Evolutionary conservation across 2,888 invertebrate species (phyloP).

Genomic region (Clostera curtula): DNA sequence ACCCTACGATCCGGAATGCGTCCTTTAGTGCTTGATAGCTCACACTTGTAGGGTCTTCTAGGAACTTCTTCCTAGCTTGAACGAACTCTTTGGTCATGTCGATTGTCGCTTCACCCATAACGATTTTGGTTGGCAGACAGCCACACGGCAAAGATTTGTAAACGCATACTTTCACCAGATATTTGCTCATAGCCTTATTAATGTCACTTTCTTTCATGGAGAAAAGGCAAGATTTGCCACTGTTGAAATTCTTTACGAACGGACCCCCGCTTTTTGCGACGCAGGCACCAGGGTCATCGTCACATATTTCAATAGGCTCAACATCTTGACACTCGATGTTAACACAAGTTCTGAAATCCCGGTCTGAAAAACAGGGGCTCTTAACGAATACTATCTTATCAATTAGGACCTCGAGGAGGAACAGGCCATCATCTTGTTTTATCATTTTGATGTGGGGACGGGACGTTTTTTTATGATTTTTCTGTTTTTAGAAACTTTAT

Average conservation of each 20-base stretch:
- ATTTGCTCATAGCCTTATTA: slow-evolving; percentile 62
- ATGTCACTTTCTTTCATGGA: slow-evolving; percentile 74
- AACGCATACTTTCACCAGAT: slow-evolving; percentile 73
- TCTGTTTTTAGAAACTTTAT: slow-evolving; percentile 16
- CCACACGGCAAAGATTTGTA: slow-evolving; percentile 77
- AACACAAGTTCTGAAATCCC: slow-evolving; percentile 74
- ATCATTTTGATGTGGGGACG: slow-evolving; percentile 58
- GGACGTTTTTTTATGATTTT: slow-evolving; percentile 35
- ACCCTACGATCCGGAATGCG: slow-evolving; percentile 69
- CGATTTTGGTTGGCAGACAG: slow-evolving; percentile 77
- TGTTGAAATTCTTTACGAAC: slow-evolving; percentile 69
- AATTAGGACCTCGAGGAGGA: slow-evolving; percentile 78
- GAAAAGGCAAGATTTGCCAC: slow-evolving; percentile 81
- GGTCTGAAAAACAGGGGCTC: slow-evolving; percentile 60
- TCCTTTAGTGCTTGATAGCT: slow-evolving; percentile 77
- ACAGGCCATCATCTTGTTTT: slow-evolving; percentile 73
- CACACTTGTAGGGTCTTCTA: slow-evolving; percentile 58
- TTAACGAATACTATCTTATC: slow-evolving; percentile 63
- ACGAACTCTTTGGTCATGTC: slow-evolving; percentile 77
- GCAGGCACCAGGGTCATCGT: slow-evolving; percentile 70
- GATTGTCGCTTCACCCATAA: slow-evolving; percentile 74
- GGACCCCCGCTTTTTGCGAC: slow-evolving; percentile 48
- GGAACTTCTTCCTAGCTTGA: slow-evolving; percentile 65
- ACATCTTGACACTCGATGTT: slow-evolving; percentile 75
- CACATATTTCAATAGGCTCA: slow-evolving; percentile 76